Conservation (phyloP, 2,888 invertebrate genomes). For the Laothoe populi region DNA sequence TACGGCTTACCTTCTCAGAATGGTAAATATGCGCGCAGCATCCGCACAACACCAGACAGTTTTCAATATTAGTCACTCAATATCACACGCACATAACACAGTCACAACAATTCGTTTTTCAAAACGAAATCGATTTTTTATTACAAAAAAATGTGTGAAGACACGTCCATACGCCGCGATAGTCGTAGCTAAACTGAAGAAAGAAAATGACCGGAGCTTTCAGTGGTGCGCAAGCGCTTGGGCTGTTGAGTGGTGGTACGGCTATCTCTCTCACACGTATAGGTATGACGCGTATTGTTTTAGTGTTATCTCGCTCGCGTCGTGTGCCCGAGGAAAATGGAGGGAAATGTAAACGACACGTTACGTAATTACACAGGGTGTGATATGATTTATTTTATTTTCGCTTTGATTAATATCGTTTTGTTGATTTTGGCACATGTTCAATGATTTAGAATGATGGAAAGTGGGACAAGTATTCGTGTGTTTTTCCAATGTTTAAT, state of each 20-base stretch:
- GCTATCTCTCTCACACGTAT: conserved; percentile 48
- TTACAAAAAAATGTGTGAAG: conserved; percentile 39
- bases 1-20: conserved; percentile 74
- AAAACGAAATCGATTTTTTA: conserved; percentile 38
- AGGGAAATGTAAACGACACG: conserved; percentile 62
- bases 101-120: conserved; percentile 63
- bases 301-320: conserved; percentile 48
- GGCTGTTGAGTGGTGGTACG: conserved; percentile 36
- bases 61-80: conserved; percentile 44
- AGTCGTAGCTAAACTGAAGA: conserved; percentile 72
- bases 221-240: conserved; percentile 73
- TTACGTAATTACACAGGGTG: conserved; percentile 67
- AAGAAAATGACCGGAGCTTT: conserved; percentile 61
- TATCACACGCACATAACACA: conserved; percentile 49
- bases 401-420: conserved; percentile 69
- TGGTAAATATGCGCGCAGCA: conserved; percentile 55
- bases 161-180: conserved; percentile 58
- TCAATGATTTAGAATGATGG: conserved; percentile 48
- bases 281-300: conserved; percentile 42
- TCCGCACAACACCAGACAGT: conserved; percentile 48
- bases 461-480: conserved; percentile 30
- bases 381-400: conserved; percentile 74
- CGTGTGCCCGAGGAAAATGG: conserved; percentile 65
- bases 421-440: conserved; percentile 66
- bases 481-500: conserved; percentile 22